Base-by-base conservation (phyloP, 2,888 invertebrate genomes). In the Euphydryas editha region DNA sequence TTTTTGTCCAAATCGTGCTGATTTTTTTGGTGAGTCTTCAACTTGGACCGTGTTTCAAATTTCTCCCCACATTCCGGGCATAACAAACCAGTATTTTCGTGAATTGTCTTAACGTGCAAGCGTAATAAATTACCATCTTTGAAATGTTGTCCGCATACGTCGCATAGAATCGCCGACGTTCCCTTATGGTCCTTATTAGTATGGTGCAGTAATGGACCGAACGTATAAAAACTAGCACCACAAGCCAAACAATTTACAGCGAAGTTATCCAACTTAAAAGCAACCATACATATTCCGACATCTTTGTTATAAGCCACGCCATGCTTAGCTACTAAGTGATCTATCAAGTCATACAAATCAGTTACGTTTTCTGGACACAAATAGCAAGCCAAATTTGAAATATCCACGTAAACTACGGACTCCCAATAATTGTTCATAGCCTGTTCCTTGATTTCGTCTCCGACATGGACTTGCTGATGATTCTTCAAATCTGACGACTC, bases 131-230 rank as follows among this genome's bases (percentile, higher is more conserved):
- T 83, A 0, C 78, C 78, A 36, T 90, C 86, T 79, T 92, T 92
- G 65, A 91, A 92, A 72, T 92, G 82, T 59, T 91, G 91, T 0
- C 92, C 92, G 67, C 92, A 92, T 0, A 90, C 76, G 0, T 92
- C 91, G 71, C 92, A 92, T 0, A 92, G 78, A 5, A 90, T 88
- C 0, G 85, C 86, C 0, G 90, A 88, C 0, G 86, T 83, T 0
- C 90, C 92, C 70, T 92, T 92, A 56, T 92, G 92, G 13, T 88
- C 88, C 62, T 89, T 92, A 68, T 92, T 92, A 0, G 91, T 91
- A 62, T 92, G 92, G 62, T 86, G 84, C 0, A 92, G 69, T 3
- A 92, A 65, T 0, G 89, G 90, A 0, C 92, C 92, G 42, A 92
- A 92, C 0, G 90, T 86, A 58, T 86, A 89, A 62, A 90, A 92